phyloP scores from a whole-genome alignment of 1,140 invertebrate genomes.

The Apolygus lucorum region DNA sequence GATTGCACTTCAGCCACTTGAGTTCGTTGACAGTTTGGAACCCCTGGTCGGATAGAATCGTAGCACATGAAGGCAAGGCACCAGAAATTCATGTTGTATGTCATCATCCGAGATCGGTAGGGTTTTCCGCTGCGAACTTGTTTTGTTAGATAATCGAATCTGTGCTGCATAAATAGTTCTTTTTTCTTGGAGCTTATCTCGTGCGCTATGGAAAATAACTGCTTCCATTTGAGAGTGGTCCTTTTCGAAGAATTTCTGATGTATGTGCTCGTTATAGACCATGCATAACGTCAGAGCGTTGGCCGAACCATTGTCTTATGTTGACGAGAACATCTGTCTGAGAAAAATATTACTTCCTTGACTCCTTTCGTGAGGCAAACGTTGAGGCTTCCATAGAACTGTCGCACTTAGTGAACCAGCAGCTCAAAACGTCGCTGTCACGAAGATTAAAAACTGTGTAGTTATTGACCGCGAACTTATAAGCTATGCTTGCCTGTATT shows the following conservation, averaged over 20 bases:
- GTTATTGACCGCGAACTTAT: no score
- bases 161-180: not conserved
- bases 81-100: not conserved
- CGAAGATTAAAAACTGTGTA: no score
- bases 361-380: no score
- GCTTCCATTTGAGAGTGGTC: not conserved
- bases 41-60: not conserved
- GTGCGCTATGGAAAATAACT: not conserved
- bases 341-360: no score
- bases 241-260: not conserved
- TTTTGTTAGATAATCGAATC: not conserved
- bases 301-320: no score
- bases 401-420: no score
- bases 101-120: not conserved
- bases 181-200: not conserved
- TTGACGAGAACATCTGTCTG: no score
- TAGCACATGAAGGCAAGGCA: not conserved
- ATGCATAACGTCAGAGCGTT: no score
- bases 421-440: no score
- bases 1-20: not conserved
- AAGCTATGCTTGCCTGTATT: no score
- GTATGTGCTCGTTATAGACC: no score
- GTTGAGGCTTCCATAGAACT: no score
- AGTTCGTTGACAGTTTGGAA: not conserved
- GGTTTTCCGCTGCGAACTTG: not conserved